Conservation (phyloP, 2,113 vertebrate species). For the Genyomyrus donnyi region DNA sequence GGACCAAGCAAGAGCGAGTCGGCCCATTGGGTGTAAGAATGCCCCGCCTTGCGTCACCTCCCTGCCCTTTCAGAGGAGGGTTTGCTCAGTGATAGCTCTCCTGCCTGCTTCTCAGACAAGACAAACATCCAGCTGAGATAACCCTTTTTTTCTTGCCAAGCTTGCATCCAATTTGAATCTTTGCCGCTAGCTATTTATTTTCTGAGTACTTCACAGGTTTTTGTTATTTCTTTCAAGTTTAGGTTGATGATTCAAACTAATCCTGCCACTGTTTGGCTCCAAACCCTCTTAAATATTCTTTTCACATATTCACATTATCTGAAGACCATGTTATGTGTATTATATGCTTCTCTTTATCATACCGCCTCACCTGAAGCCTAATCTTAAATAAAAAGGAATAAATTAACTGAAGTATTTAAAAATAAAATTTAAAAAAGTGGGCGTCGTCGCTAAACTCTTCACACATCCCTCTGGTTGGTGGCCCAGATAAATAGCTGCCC, state of each 20-base stretch:
- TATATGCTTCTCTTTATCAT: constrained; percentile 9
- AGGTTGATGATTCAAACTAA: constrained; percentile 3
- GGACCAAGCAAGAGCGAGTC: neutral
- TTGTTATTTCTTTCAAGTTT: constrained; percentile 22
- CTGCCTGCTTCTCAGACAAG: constrained; percentile 19
- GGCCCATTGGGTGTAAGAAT: neutral
- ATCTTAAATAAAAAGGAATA: constrained; percentile 16
- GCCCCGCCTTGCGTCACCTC: neutral
- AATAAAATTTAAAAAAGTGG: neutral
- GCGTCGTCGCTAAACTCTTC: neutral
- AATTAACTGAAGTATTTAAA: neutral
- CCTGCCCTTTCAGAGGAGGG: constrained; percentile 25
- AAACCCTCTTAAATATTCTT: constrained; percentile 4
- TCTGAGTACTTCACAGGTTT: constrained; percentile 28
- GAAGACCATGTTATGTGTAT: neutral
- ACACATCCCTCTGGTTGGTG: neutral
- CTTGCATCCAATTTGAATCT: constrained; percentile 41
- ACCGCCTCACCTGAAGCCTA: neutral
- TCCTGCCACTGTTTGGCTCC: neutral
- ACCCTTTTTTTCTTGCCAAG: constrained; percentile 21
- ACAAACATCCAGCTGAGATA: constrained; percentile 31
- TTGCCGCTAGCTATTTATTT: constrained; percentile 35
- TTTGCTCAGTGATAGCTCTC: constrained; percentile 26
- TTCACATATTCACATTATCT: neutral
- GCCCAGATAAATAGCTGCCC: constrained; percentile 12